phyloP scores from a whole-genome alignment of 2,888 invertebrate species.

The Lasioglossum pauxillum region DNA sequence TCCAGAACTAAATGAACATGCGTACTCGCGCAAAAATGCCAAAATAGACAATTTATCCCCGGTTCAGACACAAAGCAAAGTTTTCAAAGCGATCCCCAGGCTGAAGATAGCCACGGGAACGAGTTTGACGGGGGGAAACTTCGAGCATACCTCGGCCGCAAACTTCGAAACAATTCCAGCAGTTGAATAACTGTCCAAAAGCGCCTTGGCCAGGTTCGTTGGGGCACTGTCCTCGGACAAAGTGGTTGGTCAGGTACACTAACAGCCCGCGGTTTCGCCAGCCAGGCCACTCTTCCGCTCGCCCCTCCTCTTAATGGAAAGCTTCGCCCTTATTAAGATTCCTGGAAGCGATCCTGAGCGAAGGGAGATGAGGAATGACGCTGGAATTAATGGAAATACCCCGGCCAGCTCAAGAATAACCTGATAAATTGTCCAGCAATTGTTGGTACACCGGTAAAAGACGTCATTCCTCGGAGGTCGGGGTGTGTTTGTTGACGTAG shows the following conservation, averaged over 20 bases:
- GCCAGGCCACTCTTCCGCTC: neutral
- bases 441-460: neutral
- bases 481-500: neutral
- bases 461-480: neutral
- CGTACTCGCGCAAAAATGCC: no score
- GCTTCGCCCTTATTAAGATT: slow-evolving; percentile 36
- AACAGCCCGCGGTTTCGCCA: neutral
- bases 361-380: neutral
- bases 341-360: slow-evolving; percentile 24
- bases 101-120: neutral
- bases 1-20: neutral
- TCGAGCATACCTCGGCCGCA: neutral
- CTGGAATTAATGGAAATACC: slow-evolving; percentile 49
- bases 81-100: neutral
- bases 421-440: slow-evolving; percentile 7
- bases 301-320: slow-evolving; percentile 34
- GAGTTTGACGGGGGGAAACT: neutral
- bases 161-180: neutral
- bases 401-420: slow-evolving; percentile 19
- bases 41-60: no score
- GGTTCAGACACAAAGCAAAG: neutral
- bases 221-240: neutral
- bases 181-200: neutral
- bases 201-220: neutral
- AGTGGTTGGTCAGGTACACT: neutral